phyloP scores from a whole-genome alignment of 2,888 invertebrate species.

The Latheticus oryzae region DNA sequence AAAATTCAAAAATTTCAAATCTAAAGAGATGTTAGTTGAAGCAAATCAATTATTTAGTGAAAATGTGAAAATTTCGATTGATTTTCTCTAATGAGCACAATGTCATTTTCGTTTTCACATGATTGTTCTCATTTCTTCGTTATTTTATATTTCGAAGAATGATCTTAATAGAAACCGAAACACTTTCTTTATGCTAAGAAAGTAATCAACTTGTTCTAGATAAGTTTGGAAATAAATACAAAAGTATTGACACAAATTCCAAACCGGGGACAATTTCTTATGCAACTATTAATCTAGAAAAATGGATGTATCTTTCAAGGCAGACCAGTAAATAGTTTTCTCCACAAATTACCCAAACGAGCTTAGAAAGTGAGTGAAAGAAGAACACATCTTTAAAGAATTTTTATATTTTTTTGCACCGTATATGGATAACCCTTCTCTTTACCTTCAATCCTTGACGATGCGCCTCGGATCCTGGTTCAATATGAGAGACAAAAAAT shows the following conservation, averaged over 20 bases:
- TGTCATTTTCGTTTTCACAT: conserved; percentile 41
- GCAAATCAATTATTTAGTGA: conserved; percentile 28
- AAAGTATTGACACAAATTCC: conserved; percentile 38
- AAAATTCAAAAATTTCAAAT: no score
- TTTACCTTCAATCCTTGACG: conserved; percentile 86
- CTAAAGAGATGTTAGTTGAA: no score
- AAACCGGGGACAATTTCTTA: conserved; percentile 20
- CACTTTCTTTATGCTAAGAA: conserved; percentile 35
- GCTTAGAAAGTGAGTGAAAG: conserved; percentile 7
- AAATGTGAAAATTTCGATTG: conserved; percentile 18
- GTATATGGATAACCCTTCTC: neutral
- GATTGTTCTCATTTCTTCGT: conserved; percentile 33
- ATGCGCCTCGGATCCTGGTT: conserved; percentile 88
- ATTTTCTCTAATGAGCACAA: conserved; percentile 14
- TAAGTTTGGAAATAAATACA: conserved; percentile 30
- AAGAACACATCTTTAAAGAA: conserved; percentile 5
- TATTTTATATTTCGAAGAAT: conserved; percentile 17
- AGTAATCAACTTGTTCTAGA: conserved; percentile 31
- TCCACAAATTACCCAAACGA: conserved; percentile 1
- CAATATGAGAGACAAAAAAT: conserved; percentile 90
- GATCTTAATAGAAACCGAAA: conserved; percentile 31
- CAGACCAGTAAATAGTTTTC: conserved; percentile 8
- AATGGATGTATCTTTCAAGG: conserved; percentile 19
- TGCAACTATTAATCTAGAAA: conserved; percentile 19
- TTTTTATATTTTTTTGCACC: neutral